Percentiles rank a stretch among this genome's conserved stretches.
These are phyloP conservation scores for Sebastes baramenuke DNA, from an alignment of 2,797 vertebrate species.

Conservation along the genomic window DNA sequence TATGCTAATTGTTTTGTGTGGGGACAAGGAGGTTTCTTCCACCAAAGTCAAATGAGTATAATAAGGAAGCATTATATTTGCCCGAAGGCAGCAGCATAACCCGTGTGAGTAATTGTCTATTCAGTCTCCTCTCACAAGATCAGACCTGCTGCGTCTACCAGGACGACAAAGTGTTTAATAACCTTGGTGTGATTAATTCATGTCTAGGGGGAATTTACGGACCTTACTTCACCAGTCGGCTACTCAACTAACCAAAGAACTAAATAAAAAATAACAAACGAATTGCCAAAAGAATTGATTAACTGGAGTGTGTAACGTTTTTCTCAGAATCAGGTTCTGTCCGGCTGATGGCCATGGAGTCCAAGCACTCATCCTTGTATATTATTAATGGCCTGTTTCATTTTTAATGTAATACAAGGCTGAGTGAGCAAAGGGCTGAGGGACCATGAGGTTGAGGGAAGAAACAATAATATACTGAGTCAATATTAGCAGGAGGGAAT, in stretches of 20 bases:
- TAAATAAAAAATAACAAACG: background rate
- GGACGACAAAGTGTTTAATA: background rate
- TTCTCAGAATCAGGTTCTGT: background rate
- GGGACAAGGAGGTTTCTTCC: background rate
- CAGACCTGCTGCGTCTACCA: slow-evolving; percentile 1
- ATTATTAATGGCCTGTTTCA: slow-evolving; percentile 63
- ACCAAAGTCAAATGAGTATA: slow-evolving; percentile 18
- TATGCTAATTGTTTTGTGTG: slow-evolving; percentile 23
- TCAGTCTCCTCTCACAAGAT: slow-evolving; percentile 7
- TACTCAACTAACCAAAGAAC: background rate
- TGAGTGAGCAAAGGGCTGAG: slow-evolving; percentile 30
- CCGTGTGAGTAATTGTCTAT: slow-evolving; percentile 17
- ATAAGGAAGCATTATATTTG: slow-evolving; percentile 11
- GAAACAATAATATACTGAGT: slow-evolving; percentile 14
- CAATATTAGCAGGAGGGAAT: slow-evolving; percentile 8
- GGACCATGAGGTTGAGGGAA: background rate
- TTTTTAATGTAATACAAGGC: slow-evolving; percentile 50
- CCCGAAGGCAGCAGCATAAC: slow-evolving; percentile 25
- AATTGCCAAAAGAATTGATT: background rate
- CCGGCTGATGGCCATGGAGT: slow-evolving; percentile 2
- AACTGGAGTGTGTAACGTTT: background rate
- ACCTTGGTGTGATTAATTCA: background rate
- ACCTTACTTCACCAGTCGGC: background rate
- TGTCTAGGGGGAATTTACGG: background rate
- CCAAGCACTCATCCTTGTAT: slow-evolving; percentile 25